Evolutionary conservation across 2,113 vertebrate genomes (phyloP).

Genomic region (Lipophrys pholis): DNA sequence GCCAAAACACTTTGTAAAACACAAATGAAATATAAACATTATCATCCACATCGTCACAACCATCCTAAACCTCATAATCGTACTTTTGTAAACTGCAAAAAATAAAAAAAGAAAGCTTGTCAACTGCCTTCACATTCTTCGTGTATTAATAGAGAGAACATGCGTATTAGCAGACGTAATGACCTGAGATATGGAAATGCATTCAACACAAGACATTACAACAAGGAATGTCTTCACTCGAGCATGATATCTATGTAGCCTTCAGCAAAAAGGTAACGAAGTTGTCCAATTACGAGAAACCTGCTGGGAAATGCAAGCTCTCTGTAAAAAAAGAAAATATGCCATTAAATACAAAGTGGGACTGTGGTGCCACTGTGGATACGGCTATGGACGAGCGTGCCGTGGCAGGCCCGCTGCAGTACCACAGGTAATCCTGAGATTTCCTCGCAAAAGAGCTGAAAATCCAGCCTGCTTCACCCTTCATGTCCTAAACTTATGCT

Average conservation of each 20-base stretch:
- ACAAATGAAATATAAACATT: too few species aligned
- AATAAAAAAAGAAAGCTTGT: too few species aligned
- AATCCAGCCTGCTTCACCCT: conserved; percentile 27
- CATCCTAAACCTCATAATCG: too few species aligned
- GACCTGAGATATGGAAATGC: conserved; percentile 36
- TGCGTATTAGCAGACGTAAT: conserved; percentile 37
- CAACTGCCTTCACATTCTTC: background rate
- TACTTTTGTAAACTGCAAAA: too few species aligned
- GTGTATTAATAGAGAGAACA: background rate
- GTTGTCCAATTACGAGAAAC: conserved; percentile 49
- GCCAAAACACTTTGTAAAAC: too few species aligned
- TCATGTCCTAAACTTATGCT: background rate
- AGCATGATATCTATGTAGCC: conserved; percentile 26
- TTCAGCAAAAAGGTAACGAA: conserved; percentile 44
- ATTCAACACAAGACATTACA: conserved; percentile 33
- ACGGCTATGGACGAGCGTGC: conserved; percentile 26
- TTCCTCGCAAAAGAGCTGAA: conserved; percentile 36
- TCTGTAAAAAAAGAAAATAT: conserved; percentile 36
- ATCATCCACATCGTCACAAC: too few species aligned
- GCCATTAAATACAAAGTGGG: conserved; percentile 27
- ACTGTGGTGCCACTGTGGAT: conserved; percentile 41
- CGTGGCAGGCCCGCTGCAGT: conserved; percentile 32
- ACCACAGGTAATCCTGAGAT: conserved; percentile 57
- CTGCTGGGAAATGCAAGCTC: conserved; percentile 31
- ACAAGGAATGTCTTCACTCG: conserved; percentile 38